Conservation (phyloP, 2,888 invertebrate genomes). For the Chromoteleia sp. region DNA sequence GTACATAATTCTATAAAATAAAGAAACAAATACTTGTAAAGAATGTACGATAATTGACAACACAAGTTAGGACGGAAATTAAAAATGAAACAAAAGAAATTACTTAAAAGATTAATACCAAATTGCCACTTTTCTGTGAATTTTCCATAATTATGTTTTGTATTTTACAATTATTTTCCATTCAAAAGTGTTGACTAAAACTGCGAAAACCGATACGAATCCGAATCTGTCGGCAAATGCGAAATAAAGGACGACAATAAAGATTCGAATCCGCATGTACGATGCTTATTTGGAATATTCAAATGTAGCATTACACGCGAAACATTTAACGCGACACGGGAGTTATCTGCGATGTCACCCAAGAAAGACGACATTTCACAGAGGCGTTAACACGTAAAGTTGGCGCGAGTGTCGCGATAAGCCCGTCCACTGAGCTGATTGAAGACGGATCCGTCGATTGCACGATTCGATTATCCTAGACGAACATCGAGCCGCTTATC, state of each 20-base stretch:
- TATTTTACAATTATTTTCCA: too few relatives aligned
- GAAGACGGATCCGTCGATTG: conserved; percentile 59
- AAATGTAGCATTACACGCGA: conserved; percentile 27
- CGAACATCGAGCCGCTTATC: conserved; percentile 55
- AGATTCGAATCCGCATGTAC: neutral
- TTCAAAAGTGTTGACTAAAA: too few relatives aligned
- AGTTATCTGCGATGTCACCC: conserved; percentile 60
- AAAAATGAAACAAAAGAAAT: too few relatives aligned
- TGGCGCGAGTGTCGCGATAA: conserved; percentile 52
- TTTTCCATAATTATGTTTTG: too few relatives aligned
- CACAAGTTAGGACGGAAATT: too few relatives aligned
- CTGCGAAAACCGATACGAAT: too few relatives aligned
- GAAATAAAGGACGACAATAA: conserved; percentile 40
- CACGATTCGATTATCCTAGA: conserved; percentile 65
- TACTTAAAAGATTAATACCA: too few relatives aligned
- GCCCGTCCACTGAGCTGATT: conserved; percentile 34
- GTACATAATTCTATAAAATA: too few relatives aligned
- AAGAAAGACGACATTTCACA: conserved; percentile 49
- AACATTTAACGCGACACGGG: conserved; percentile 49
- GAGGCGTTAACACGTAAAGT: conserved; percentile 59
- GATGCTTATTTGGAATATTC: conserved; percentile 27
- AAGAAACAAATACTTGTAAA: too few relatives aligned
- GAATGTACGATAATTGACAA: too few relatives aligned
- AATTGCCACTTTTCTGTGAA: too few relatives aligned
- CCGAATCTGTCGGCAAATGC: neutral